Evolutionary conservation across 2,113 vertebrate species (phyloP).

Genomic region (Tauraco erythrolophus): DNA sequence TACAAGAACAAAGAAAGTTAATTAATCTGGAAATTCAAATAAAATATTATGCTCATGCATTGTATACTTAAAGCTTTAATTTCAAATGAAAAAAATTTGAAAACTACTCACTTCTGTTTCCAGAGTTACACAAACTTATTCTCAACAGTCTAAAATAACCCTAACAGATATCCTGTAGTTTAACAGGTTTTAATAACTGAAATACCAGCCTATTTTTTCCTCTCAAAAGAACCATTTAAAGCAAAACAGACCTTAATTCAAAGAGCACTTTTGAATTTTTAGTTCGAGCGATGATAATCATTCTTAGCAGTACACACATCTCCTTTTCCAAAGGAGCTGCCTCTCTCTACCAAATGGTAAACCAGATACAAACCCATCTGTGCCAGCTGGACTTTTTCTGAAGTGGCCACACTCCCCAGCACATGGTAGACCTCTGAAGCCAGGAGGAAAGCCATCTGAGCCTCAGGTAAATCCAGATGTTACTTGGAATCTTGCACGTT

Average conservation of each 20-base stretch:
- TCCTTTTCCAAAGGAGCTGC: not conserved
- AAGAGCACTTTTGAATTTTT: not conserved
- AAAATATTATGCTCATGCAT: not conserved
- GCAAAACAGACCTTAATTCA: not conserved
- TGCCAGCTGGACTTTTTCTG: constrained; percentile 77
- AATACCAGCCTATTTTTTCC: not conserved
- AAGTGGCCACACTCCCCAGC: constrained; percentile 78
- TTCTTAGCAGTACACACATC: not conserved
- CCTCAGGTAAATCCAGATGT: not conserved
- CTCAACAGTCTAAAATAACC: not conserved
- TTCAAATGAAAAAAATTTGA: not conserved
- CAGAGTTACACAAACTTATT: not conserved
- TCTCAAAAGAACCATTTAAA: not conserved
- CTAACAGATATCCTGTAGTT: not conserved
- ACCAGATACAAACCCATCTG: constrained; percentile 79
- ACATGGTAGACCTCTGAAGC: constrained; percentile 74
- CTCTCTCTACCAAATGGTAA: not conserved
- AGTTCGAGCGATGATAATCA: not conserved
- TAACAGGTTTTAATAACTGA: not conserved
- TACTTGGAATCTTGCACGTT: constrained; percentile 44
- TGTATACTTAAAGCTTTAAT: not conserved
- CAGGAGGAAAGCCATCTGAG: constrained; percentile 74
- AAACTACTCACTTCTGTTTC: not conserved
- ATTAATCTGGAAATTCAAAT: not conserved
- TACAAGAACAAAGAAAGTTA: not conserved